phyloP scores from a whole-genome alignment of 2,888 invertebrate genomes.

The Platycheirus albimanus region DNA sequence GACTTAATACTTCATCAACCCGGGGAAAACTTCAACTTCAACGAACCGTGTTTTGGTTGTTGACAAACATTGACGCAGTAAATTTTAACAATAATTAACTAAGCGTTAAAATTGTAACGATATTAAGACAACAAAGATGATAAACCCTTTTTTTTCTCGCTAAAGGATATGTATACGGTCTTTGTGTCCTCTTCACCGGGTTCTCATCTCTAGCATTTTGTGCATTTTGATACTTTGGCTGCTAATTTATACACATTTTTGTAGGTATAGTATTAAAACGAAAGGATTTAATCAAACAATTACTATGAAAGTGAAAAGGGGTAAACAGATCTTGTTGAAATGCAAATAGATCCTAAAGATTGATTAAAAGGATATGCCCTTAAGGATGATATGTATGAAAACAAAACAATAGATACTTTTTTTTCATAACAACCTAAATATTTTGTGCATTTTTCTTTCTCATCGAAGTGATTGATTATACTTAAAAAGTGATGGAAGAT shows the following conservation, averaged over 20 bases:
- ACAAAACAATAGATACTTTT: constrained; percentile 6
- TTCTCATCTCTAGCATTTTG: constrained; percentile 21
- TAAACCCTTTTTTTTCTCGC: constrained; percentile 3
- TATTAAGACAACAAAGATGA: constrained; percentile 57
- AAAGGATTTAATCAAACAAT: constrained; percentile 25
- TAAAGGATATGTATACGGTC: not conserved
- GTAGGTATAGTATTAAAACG: constrained; percentile 26
- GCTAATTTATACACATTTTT: constrained; percentile 30
- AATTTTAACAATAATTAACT: constrained; percentile 73
- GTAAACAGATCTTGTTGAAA: not conserved
- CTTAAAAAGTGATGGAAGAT: constrained; percentile 23
- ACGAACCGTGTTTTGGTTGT: constrained; percentile 65
- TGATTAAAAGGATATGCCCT: constrained; percentile 53
- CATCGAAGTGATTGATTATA: constrained; percentile 59
- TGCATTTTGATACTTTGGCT: constrained; percentile 49
- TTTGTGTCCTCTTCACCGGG: not conserved
- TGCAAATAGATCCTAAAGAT: constrained; percentile 47
- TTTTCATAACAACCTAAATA: not conserved
- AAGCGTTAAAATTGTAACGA: constrained; percentile 71
- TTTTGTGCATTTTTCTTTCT: constrained; percentile 34
- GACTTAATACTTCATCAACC: constrained; percentile 20
- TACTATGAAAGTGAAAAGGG: constrained; percentile 28
- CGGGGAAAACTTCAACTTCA: constrained; percentile 32
- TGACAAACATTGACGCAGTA: constrained; percentile 72
- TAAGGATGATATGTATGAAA: constrained; percentile 9